Evolutionary conservation across 2,113 vertebrate species (phyloP), one percentile per base, ranked within the genome.

Genomic region (Gopherus flavomarginatus): DNA sequence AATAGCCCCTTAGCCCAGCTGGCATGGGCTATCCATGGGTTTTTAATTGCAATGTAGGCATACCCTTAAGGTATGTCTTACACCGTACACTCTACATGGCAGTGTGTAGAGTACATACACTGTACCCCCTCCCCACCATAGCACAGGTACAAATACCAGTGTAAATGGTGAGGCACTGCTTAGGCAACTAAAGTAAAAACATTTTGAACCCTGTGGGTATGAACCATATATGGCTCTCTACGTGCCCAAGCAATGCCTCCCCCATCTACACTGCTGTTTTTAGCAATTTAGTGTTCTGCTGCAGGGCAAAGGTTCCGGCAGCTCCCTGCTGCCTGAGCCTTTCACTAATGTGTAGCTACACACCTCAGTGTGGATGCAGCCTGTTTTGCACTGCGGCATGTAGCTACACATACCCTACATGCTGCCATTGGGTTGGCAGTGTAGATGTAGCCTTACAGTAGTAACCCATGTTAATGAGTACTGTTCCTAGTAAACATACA

Each of bases 401-500:
- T 62, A 62, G 29, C 29, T 31, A 62, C 26, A 5, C 56, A 57
- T 26, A 57, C 26, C 26, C 56, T 57, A 57, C 12, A 62, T 31
- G 31, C 29, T n/a, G 35, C 62, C 62, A 69, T 14, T n/a, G 31
- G 35, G 35, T n/a, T 14, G 62, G 14, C 62, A 19, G 56, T 19
- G 62, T 69, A n/a, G 16, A 69, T 69, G 62, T 17, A 69, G 31
- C 16, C 62, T n/a, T n/a, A 49, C 49, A 65, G 38, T 29, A 35
- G 8, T n/a, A 13, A 11, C 62, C 79, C 57, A 84, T 14, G n/a
- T 57, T 29, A 85, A 59, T 57, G 0, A 38, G 17, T 1, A 50
- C 16, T 6, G 22, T 81, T 80, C 77, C 89, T 29, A 50, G 0
- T 0, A 72, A 0, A 0, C 26, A 56, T 38, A 44, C 83, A 89